phyloP scores from a whole-genome alignment of 2,113 vertebrate species.

The Thymallus thymallus region DNA sequence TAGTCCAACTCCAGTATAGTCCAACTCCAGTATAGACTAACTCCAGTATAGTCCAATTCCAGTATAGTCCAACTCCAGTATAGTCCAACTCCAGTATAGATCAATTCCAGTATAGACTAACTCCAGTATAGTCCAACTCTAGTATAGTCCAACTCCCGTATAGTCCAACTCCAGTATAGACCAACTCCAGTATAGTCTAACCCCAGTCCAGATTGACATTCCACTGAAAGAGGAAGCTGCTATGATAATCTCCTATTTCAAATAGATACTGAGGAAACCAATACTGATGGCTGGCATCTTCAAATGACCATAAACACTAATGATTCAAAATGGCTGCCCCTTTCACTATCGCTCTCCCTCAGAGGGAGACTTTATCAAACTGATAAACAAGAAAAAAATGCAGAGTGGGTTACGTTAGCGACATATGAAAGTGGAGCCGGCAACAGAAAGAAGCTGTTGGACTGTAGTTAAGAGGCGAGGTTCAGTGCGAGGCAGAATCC shows the following conservation, averaged over 20 bases:
- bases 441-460: not conserved
- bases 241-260: conserved; percentile 10
- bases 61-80: too few relatives aligned
- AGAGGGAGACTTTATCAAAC: not conserved
- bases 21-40: too few relatives aligned
- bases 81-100: too few relatives aligned
- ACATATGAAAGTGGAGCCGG: not conserved
- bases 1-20: too few relatives aligned
- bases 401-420: not conserved
- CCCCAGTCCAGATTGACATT: conserved; percentile 5
- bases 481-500: not conserved
- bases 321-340: conserved; percentile 1
- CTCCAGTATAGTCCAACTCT: too few relatives aligned
- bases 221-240: conserved; percentile 8
- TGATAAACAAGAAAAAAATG: conserved; percentile 4
- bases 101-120: too few relatives aligned
- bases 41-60: not conserved
- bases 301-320: not conserved
- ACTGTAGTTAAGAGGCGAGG: not conserved
- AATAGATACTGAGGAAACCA: conserved; percentile 23
- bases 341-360: not conserved
- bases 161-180: too few relatives aligned
- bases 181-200: too few relatives aligned
- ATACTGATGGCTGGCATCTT: conserved; percentile 11
- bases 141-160: too few relatives aligned